Conservation (phyloP, 2,797 vertebrate species). For the Lepus oiostolus region DNA sequence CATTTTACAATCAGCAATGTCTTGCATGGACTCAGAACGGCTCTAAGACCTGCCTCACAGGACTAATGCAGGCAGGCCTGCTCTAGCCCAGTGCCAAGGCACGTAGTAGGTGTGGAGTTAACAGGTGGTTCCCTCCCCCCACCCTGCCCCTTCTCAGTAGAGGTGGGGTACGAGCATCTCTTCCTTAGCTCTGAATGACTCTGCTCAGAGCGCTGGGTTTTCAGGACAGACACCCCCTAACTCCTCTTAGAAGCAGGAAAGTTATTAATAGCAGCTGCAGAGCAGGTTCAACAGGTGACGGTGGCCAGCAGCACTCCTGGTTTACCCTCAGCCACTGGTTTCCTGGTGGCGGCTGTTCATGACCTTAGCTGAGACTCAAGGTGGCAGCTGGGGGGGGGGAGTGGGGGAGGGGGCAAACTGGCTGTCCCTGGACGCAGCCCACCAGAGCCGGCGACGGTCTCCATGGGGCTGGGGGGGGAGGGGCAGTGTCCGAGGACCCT, state of each 20-base stretch:
- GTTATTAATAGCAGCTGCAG: slow-evolving; percentile 61
- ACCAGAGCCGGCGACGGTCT: neutral
- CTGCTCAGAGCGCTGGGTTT: slow-evolving; percentile 15
- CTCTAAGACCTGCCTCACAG: neutral
- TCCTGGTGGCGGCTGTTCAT: neutral
- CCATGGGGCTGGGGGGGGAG: neutral
- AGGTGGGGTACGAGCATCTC: neutral
- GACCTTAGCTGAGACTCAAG: neutral
- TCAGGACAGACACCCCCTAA: slow-evolving; percentile 24
- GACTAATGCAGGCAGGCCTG: rapidly evolving
- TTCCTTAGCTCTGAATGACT: neutral
- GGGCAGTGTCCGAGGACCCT: neutral
- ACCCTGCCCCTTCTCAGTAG: neutral
- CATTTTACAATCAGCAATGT: neutral
- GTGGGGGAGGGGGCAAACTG: neutral
- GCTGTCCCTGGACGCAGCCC: neutral
- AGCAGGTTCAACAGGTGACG: slow-evolving; percentile 59
- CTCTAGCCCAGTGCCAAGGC: neutral
- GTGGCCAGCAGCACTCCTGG: neutral
- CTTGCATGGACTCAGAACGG: neutral
- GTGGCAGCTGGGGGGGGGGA: neutral
- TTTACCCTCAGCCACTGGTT: neutral
- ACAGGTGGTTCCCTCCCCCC: neutral
- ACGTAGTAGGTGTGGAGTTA: neutral
- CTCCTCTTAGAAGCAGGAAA: slow-evolving; percentile 5